These are phyloP conservation scores for Odontocerum albicorne DNA, from an alignment of 2,888 invertebrate genomes.

Conservation along the genomic window DNA sequence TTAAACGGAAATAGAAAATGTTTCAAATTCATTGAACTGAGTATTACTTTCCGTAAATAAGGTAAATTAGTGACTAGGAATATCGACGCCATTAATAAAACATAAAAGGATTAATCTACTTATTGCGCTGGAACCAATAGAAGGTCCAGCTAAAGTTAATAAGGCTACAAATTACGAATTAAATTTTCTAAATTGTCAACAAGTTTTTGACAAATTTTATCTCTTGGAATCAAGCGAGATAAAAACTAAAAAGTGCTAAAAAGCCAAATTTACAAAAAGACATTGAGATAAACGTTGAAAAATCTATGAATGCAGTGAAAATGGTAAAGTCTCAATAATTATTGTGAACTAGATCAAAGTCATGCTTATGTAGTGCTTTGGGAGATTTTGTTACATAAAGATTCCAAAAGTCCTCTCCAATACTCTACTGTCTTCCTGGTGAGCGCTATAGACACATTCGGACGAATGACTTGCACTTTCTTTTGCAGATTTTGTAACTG, in stretches of 20 bases:
- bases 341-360: conserved; percentile 31
- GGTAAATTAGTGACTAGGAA: too few relatives aligned
- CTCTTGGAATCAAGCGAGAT: conserved; percentile 17
- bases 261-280: conserved; percentile 29
- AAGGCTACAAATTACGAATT: too few relatives aligned
- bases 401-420: conserved; percentile 30
- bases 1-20: too few relatives aligned
- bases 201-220: too few relatives aligned
- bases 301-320: conserved; percentile 29
- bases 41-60: too few relatives aligned
- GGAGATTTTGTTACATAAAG: conserved; percentile 27
- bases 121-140: too few relatives aligned
- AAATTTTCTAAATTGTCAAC: too few relatives aligned
- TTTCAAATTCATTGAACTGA: too few relatives aligned
- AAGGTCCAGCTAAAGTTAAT: too few relatives aligned
- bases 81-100: too few relatives aligned
- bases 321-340: conserved; percentile 17
- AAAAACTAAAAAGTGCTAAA: conserved; percentile 24
- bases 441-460: conserved; percentile 5
- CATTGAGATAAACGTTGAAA: conserved; percentile 23
- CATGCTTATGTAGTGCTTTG: conserved; percentile 32
- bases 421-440: conserved; percentile 42
- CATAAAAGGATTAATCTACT: too few relatives aligned
- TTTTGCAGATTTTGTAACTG: too few relatives aligned
- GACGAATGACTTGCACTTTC: not conserved